Evolutionary conservation across 1,140 invertebrate genomes (phyloP), one percentile per base, ranked within the genome.

Genomic region (Drosophila ohnishii): DNA sequence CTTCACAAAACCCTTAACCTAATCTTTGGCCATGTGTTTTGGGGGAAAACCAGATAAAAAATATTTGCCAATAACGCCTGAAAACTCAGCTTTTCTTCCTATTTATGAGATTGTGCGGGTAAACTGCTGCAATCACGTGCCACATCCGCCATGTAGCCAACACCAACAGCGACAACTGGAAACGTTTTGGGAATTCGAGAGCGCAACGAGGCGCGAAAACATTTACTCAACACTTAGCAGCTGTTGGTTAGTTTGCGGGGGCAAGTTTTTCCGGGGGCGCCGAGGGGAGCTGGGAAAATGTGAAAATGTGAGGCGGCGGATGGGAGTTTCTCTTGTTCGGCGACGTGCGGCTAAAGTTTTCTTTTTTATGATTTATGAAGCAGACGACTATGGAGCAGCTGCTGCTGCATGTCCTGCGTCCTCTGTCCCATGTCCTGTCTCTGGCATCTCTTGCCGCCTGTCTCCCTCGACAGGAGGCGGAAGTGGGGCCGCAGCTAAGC

Each of bases 161-260:
- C 76, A 69, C 45, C 71, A 75, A 53, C 32, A 48, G 30, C 51
- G 44, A 47, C 61, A 67, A 60, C 25, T 56, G 61, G 32, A 72
- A 87, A 73, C 72, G 79, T 76, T 86, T 83, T 66, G 67, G 79
- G 76, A 87, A 74, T 87, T 80, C 70, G 67, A 56, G 48, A 79
- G 50, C 64, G 79, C 83, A 83, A 80, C 83, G 83, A 87, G 83
- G 83, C 83, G 83, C 75, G 84, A 87, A 87, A 87, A 88, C 83
- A 87, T 87, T 87, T 87, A 87, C 83, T 87, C 84, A 87, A 87
- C 83, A 87, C 83, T 86, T 83, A 83, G 75, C 75, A 72, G 70
- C 81, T 86, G 77, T 74, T 85, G 81, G 73, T 80, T 74, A 63
- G 60, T 75, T 65, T 44, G 62, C 44, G 65, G 62, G 44, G 60